Conservation (phyloP, 2,888 invertebrate species). For the Tridacna crocea region DNA sequence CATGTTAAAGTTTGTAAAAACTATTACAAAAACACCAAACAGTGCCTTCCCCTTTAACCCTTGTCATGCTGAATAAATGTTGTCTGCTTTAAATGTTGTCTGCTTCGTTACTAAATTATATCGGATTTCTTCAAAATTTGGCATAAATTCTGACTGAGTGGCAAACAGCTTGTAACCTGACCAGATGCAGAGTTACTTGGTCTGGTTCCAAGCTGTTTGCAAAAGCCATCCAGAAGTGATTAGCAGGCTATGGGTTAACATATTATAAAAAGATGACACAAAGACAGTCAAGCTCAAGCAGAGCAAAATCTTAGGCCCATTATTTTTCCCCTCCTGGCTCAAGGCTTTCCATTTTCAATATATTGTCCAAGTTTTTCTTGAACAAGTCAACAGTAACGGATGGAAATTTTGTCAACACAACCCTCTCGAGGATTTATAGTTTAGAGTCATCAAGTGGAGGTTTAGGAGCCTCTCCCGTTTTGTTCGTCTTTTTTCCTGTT, state of each 20-base stretch:
- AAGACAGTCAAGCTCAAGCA: no score
- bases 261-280: no score
- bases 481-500: constrained; percentile 8
- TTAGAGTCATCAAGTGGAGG: constrained; percentile 25
- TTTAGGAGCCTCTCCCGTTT: constrained; percentile 26
- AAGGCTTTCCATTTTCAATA: constrained; percentile 24
- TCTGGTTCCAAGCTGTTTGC: neutral
- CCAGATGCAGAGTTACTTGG: neutral
- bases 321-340: neutral
- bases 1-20: no score
- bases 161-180: neutral
- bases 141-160: no score
- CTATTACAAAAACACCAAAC: no score
- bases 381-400: constrained; percentile 26
- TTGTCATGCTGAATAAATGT: no score
- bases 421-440: constrained; percentile 27
- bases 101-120: no score
- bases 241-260: no score
- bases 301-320: no score
- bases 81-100: no score
- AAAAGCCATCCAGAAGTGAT: neutral
- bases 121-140: no score
- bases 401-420: constrained; percentile 26
- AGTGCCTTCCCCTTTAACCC: no score
- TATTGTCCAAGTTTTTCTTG: constrained; percentile 20